Evolutionary conservation across 1,140 invertebrate species (phyloP).

Genomic region (Macrobrachium rosenbergii): DNA sequence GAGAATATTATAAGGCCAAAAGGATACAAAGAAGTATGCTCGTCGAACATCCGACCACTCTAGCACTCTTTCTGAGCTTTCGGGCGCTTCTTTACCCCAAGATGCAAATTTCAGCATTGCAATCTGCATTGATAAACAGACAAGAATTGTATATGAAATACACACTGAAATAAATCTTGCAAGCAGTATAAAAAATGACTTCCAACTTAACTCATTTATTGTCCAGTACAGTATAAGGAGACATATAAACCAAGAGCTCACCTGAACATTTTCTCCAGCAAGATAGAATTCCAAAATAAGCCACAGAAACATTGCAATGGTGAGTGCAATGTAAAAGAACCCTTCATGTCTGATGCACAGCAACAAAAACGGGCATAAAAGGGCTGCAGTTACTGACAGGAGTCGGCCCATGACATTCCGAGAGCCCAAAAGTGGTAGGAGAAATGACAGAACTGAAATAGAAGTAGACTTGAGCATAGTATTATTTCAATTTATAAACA

Average conservation of each 20-base stretch:
- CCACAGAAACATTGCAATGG: constrained; percentile 63
- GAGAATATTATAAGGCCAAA: background rate
- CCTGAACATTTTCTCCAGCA: constrained; percentile 60
- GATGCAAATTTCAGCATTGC: constrained; percentile 58
- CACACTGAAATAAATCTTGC: background rate
- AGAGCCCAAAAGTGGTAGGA: constrained; percentile 60
- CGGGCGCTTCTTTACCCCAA: constrained; percentile 27
- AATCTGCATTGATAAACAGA: constrained; percentile 30
- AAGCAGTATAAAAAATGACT: background rate
- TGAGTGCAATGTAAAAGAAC: constrained; percentile 64
- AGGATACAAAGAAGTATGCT: constrained; percentile 61
- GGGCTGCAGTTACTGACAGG: constrained; percentile 54
- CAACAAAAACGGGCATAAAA: constrained; percentile 61
- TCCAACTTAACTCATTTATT: background rate
- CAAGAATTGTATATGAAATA: background rate
- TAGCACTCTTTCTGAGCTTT: constrained; percentile 32
- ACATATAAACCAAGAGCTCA: background rate
- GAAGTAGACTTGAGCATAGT: background rate
- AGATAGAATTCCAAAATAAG: constrained; percentile 63
- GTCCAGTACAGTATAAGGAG: background rate
- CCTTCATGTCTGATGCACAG: constrained; percentile 64
- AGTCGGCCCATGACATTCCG: constrained; percentile 63
- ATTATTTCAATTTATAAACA: too few species aligned
- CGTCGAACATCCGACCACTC: constrained; percentile 57
- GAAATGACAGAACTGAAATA: constrained; percentile 48